phyloP scores from a whole-genome alignment of 2,113 vertebrate genomes.

The Triplophysa siluroides region DNA sequence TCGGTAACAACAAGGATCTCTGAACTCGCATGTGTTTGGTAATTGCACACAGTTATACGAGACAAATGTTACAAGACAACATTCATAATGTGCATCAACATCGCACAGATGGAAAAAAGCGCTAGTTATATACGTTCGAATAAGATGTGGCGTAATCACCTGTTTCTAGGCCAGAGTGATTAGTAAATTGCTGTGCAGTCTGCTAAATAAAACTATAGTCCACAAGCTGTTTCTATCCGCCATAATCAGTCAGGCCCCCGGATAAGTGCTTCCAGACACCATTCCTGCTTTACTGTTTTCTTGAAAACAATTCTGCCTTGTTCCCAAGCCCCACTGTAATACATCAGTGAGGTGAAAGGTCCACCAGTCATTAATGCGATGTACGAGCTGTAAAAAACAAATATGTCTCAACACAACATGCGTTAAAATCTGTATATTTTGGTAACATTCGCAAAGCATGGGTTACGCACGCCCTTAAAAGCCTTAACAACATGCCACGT shows the following conservation, averaged over 20 bases:
- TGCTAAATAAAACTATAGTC: conserved; percentile 27
- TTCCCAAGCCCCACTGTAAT: conserved; percentile 26
- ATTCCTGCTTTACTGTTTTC: conserved; percentile 34
- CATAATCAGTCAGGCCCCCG: conserved; percentile 31
- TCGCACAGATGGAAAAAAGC: not conserved
- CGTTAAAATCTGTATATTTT: too few species aligned
- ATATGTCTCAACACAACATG: too few species aligned
- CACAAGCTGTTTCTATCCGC: conserved; percentile 12
- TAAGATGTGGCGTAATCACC: not conserved
- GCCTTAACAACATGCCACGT: not conserved
- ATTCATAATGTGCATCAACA: not conserved
- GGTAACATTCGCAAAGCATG: not conserved
- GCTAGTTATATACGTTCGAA: not conserved
- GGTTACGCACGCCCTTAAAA: not conserved
- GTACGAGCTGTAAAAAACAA: not conserved
- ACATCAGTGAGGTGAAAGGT: conserved; percentile 10
- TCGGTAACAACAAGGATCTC: too few species aligned
- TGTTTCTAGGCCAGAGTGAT: conserved; percentile 28
- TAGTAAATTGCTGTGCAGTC: conserved; percentile 22
- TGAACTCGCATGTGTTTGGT: not conserved
- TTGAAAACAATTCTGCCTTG: conserved; percentile 45
- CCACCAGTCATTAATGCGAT: not conserved
- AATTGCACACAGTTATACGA: not conserved
- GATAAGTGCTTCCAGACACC: conserved; percentile 51
- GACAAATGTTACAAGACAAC: not conserved